These are phyloP conservation scores for Eristalinus sepulchralis DNA, from an alignment of 2,888 invertebrate species.

Conservation along the genomic window DNA sequence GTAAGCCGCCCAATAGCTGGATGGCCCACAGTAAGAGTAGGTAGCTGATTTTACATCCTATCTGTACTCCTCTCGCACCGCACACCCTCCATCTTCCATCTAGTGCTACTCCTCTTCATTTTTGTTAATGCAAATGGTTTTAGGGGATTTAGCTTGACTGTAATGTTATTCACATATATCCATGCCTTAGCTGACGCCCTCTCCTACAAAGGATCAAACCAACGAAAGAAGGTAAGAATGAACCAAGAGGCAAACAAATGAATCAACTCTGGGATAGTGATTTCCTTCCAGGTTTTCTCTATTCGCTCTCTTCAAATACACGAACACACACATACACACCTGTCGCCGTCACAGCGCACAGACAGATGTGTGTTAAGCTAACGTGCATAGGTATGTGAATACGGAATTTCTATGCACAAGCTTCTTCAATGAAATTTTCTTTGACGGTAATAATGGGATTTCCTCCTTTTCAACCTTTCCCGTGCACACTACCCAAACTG, in stretches of 20 bases:
- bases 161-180: constrained; percentile 62
- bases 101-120: constrained; percentile 19
- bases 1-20: constrained; percentile 19
- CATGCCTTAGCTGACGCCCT: constrained; percentile 40
- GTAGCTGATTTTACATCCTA: constrained; percentile 56
- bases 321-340: not conserved
- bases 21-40: constrained; percentile 6
- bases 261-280: constrained; percentile 61
- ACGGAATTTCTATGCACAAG: constrained; percentile 3
- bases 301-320: not conserved
- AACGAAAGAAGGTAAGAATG: constrained; percentile 51
- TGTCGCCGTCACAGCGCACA: too few relatives aligned
- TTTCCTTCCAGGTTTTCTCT: constrained; percentile 51
- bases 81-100: constrained; percentile 3
- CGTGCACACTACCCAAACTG: constrained; percentile 11
- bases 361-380: not conserved
- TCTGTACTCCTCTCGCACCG: constrained; percentile 2
- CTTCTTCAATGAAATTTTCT: constrained; percentile 53
- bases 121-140: constrained; percentile 66
- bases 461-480: constrained; percentile 39
- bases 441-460: constrained; percentile 64
- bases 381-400: not conserved
- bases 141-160: constrained; percentile 63
- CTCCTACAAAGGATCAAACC: constrained; percentile 38
- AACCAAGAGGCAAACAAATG: constrained; percentile 59